Conservation (phyloP, 1,140 invertebrate genomes). For the Lordiphosa mommai region DNA sequence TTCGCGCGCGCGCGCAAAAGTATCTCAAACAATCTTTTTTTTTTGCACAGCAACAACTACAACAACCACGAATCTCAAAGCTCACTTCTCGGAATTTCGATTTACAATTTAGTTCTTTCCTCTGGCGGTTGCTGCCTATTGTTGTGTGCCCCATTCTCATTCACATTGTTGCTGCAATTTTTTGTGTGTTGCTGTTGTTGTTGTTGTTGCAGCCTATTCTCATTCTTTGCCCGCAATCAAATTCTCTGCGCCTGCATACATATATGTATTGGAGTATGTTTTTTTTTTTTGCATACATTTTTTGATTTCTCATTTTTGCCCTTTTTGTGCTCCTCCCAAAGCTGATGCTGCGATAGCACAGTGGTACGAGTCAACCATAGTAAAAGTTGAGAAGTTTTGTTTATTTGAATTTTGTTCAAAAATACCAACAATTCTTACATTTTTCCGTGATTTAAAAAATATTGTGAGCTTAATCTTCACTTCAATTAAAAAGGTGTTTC, state of each 20-base stretch:
- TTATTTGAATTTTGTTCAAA: too few species aligned
- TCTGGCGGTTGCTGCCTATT: constrained; percentile 43
- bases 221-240: constrained; percentile 61
- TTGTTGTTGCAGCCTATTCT: constrained; percentile 59
- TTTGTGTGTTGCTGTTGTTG: constrained; percentile 23
- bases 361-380: constrained; percentile 22
- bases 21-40: constrained; percentile 65
- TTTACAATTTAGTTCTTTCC: constrained; percentile 68
- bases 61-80: constrained; percentile 19
- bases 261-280: constrained; percentile 1
- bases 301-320: constrained; percentile 48
- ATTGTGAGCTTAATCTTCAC: too few species aligned
- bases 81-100: constrained; percentile 73
- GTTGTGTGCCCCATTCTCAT: constrained; percentile 57
- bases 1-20: constrained; percentile 65
- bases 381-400: too few species aligned
- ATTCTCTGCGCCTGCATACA: constrained; percentile 18
- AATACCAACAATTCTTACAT: too few species aligned
- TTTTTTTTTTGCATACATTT: constrained; percentile 57
- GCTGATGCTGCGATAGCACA: constrained; percentile 31
- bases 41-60: constrained; percentile 36
- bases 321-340: constrained; percentile 33
- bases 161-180: constrained; percentile 71
- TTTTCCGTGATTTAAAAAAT: too few species aligned
- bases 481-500: too few species aligned